These are phyloP conservation scores for Butastur rufipennis DNA, from an alignment of 2,113 vertebrate genomes.

Conservation along the genomic window DNA sequence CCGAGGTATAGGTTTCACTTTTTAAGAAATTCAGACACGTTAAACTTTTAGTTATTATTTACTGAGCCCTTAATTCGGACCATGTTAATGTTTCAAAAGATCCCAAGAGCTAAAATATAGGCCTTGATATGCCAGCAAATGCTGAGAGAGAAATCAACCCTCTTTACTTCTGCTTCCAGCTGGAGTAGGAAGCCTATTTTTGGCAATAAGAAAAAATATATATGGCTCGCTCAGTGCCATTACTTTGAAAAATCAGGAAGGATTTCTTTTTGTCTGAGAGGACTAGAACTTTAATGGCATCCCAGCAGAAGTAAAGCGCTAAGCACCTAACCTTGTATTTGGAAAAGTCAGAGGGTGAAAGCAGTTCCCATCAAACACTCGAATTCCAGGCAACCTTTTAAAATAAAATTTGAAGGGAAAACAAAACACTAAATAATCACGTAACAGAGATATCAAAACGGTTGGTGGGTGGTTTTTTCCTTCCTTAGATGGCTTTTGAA, in stretches of 20 bases:
- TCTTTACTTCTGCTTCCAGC: neutral
- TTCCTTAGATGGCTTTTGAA: neutral
- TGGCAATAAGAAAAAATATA: neutral
- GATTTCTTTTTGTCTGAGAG: neutral
- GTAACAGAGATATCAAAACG: neutral
- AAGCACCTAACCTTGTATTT: neutral
- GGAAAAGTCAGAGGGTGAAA: neutral
- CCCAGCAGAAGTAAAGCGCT: neutral
- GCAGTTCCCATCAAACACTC: neutral
- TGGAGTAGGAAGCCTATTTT: neutral
- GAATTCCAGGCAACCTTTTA: neutral
- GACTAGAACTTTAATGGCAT: neutral
- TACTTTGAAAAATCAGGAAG: constrained; percentile 9
- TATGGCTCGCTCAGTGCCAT: neutral
- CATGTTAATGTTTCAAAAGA: neutral
- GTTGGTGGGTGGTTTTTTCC: neutral
- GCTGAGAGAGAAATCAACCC: neutral
- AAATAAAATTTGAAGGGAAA: neutral
- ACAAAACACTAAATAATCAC: neutral
- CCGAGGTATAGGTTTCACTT: neutral
- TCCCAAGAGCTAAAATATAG: neutral
- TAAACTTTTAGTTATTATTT: neutral
- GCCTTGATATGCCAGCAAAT: neutral
- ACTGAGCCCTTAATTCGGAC: neutral
- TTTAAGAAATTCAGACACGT: neutral